These are phyloP conservation scores for Macquaria australasica DNA, from an alignment of 2,113 vertebrate species.

Conservation along the genomic window DNA sequence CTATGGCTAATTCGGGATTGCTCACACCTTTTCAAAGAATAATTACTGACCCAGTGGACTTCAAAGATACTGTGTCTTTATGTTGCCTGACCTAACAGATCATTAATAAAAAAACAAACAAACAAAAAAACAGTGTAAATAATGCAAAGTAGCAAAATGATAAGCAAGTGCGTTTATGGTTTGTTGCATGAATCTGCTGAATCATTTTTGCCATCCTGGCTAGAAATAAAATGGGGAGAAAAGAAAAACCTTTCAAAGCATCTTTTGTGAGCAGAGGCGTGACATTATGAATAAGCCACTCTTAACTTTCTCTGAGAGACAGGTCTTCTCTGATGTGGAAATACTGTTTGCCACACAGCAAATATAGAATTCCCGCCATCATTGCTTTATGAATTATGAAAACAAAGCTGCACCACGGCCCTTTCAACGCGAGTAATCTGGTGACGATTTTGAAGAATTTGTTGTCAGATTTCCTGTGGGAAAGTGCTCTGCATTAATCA, in stretches of 20 bases:
- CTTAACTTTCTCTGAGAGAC: constrained; percentile 44
- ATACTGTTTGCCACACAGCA: constrained; percentile 57
- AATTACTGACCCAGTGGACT: constrained; percentile 43
- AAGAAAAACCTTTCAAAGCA: constrained; percentile 35
- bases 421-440: constrained; percentile 56
- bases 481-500: constrained; percentile 69
- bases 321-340: constrained; percentile 59
- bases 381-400: constrained; percentile 67
- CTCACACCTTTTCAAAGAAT: constrained; percentile 54
- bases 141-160: constrained; percentile 42
- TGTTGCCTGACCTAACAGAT: constrained; percentile 37
- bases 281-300: constrained; percentile 53
- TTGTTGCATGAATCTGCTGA: constrained; percentile 37
- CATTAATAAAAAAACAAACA: constrained; percentile 35
- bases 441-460: constrained; percentile 64
- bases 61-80: constrained; percentile 21
- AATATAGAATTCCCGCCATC: constrained; percentile 57
- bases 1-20: constrained; percentile 79
- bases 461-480: constrained; percentile 54
- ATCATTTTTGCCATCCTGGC: constrained; percentile 37
- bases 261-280: constrained; percentile 47
- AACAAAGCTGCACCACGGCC: constrained; percentile 60
- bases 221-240: constrained; percentile 7
- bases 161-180: constrained; percentile 32
- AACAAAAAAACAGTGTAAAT: neutral